Conservation (phyloP, 2,113 vertebrate genomes). For the Cavia aperea region DNA sequence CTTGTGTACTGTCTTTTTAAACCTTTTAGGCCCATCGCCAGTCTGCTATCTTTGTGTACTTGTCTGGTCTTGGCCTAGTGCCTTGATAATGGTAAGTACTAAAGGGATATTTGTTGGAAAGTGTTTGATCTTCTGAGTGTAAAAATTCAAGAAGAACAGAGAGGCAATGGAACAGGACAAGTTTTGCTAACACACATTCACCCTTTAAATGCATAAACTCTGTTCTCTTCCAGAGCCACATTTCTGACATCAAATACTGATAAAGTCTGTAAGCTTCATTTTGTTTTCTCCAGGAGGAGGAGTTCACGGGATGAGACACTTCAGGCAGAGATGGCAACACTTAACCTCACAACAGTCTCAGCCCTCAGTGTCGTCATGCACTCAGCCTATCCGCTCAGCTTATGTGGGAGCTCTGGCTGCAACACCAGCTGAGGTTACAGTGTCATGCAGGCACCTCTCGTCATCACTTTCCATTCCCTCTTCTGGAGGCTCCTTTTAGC, state of each 20-base stretch:
- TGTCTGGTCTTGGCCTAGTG: background rate
- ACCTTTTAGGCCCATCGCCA: background rate
- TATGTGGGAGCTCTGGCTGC: background rate
- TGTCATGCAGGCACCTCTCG: background rate
- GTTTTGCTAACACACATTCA: background rate
- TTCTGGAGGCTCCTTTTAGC: slow-evolving; percentile 52
- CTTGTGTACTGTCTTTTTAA: background rate
- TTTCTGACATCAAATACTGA: background rate
- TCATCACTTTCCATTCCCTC: slow-evolving; percentile 55
- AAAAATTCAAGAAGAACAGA: background rate
- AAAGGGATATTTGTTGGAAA: background rate
- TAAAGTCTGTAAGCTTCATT: background rate
- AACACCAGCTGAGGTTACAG: background rate
- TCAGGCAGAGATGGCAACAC: background rate
- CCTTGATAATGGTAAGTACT: background rate
- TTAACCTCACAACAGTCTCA: background rate
- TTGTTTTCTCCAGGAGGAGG: background rate
- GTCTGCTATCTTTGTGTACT: background rate
- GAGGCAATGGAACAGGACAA: background rate
- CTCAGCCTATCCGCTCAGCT: background rate
- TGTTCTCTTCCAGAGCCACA: background rate
- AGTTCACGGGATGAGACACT: background rate
- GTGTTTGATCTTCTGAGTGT: background rate
- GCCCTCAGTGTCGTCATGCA: background rate
- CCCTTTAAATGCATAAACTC: background rate